These are phyloP conservation scores for Cheilosia urbana DNA, from an alignment of 2,888 invertebrate species.

Conservation along the genomic window DNA sequence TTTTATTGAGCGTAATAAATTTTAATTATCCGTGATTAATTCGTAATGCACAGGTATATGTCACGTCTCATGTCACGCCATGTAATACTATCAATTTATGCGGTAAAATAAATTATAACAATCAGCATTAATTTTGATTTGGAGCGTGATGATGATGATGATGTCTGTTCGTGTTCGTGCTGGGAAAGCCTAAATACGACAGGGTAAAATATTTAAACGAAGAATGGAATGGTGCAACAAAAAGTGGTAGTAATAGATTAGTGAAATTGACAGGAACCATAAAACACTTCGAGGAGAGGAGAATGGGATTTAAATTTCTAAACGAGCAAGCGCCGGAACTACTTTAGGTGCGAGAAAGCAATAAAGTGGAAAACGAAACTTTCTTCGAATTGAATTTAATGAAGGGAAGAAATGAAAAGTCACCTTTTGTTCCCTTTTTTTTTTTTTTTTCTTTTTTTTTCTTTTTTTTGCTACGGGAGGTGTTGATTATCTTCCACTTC, in stretches of 20 bases:
- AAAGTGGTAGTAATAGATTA: slow-evolving; percentile 45
- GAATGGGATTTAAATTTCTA: background rate
- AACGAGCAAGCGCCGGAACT: background rate
- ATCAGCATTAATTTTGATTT: slow-evolving; percentile 66
- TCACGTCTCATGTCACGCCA: slow-evolving; percentile 7
- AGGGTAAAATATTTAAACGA: slow-evolving; percentile 51
- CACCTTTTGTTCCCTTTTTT: slow-evolving; percentile 25
- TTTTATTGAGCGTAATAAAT: slow-evolving; percentile 21
- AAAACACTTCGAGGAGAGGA: background rate
- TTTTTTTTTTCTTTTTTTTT: slow-evolving; percentile 15
- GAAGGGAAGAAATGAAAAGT: slow-evolving; percentile 40
- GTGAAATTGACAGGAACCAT: slow-evolving; percentile 30
- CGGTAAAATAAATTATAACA: slow-evolving; percentile 46
- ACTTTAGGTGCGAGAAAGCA: slow-evolving; percentile 39
- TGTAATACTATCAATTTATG: slow-evolving; percentile 47
- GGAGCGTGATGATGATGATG: background rate
- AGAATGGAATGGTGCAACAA: background rate
- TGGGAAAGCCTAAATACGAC: slow-evolving; percentile 20
- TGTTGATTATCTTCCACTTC: background rate
- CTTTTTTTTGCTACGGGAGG: background rate
- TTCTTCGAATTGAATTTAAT: slow-evolving; percentile 57
- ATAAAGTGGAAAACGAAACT: slow-evolving; percentile 52
- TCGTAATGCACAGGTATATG: slow-evolving; percentile 19
- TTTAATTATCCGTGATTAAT: slow-evolving; percentile 47
- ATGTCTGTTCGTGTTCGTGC: background rate